Base-by-base conservation (phyloP, 2,888 invertebrate genomes). In the Pegoplata infirma region DNA sequence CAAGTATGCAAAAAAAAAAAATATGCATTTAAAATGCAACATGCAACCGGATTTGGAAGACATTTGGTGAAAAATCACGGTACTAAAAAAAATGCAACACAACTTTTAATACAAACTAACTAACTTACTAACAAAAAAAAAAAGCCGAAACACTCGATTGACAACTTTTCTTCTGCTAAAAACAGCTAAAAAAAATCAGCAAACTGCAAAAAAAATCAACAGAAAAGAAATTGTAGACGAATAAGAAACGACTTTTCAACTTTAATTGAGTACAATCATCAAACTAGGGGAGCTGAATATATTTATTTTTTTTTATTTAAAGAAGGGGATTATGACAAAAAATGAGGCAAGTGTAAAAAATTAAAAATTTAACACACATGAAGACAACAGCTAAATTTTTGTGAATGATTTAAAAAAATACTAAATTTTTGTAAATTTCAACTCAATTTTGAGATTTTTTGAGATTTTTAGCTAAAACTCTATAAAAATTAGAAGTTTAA, bases 111-210 rank as follows among this genome's bases (percentile, higher is more conserved):
- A 55, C 46, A 61, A 67, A 61, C 59, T 53, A 25, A 53, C 58
- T n/a, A n/a, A n/a, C n/a, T n/a, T n/a, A n/a, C n/a, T n/a, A n/a
- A n/a, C n/a, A n/a, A n/a, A n/a, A n/a, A n/a, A n/a, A 49, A 73
- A 74, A 69, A 74, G 74, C 69, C 69, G 68, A 69, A 73, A 77
- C 77, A 81, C 81, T 61, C 82, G 82, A 81, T 81, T 81, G 80
- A 76, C 82, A 78, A 82, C 82, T 82, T 82, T 82, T 82, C 82
- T 73, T 69, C 64, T 66, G 55, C 25, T 72, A 59, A 71, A n/a
- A 63, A 58, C 55, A 32, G 66, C 44, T 28, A 53, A 75, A 17
- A 40, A 40, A 28, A 55, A 19, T 32, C 47, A n/a, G 51, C 19
- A 69, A n/a, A 55, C 23, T 58, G 53, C 19, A 69, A 36, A 46